These are phyloP conservation scores for Micropterix aruncella DNA, from an alignment of 2,888 invertebrate genomes.

Conservation along the genomic window DNA sequence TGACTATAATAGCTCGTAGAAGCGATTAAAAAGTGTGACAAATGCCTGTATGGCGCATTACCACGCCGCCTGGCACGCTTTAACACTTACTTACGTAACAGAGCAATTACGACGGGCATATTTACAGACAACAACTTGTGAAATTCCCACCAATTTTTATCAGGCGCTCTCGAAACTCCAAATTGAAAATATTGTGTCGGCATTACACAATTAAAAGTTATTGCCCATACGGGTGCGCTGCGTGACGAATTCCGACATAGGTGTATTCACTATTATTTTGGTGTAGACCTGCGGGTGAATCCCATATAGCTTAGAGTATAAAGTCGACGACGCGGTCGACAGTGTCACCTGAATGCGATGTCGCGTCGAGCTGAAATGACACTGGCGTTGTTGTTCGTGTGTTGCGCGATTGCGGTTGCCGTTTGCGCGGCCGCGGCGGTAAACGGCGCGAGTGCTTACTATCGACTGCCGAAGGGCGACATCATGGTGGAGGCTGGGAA, in stretches of 20 bases:
- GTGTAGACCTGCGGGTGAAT: too few species aligned
- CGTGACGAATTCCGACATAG: too few species aligned
- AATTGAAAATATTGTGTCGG: neutral
- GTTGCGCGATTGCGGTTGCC: neutral
- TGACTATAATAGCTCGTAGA: too few species aligned
- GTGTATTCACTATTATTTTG: too few species aligned
- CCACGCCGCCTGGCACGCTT: too few species aligned
- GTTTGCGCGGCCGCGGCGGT: neutral
- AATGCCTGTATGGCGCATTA: too few species aligned
- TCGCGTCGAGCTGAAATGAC: too few species aligned
- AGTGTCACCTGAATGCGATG: too few species aligned
- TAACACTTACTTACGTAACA: neutral
- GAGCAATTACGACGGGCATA: neutral
- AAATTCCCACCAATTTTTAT: neutral
- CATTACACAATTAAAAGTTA: neutral
- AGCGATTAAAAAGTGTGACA: too few species aligned
- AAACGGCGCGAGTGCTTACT: neutral
- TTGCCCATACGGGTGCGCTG: neutral
- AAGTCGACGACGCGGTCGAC: too few species aligned
- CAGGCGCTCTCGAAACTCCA: neutral
- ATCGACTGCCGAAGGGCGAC: neutral
- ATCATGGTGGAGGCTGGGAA: neutral
- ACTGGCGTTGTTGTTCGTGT: too few species aligned
- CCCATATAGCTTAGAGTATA: too few species aligned
- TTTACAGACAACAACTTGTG: neutral